These are phyloP conservation scores for Petrolisthes manimaculis DNA, from an alignment of 2,888 invertebrate species.

Conservation along the genomic window DNA sequence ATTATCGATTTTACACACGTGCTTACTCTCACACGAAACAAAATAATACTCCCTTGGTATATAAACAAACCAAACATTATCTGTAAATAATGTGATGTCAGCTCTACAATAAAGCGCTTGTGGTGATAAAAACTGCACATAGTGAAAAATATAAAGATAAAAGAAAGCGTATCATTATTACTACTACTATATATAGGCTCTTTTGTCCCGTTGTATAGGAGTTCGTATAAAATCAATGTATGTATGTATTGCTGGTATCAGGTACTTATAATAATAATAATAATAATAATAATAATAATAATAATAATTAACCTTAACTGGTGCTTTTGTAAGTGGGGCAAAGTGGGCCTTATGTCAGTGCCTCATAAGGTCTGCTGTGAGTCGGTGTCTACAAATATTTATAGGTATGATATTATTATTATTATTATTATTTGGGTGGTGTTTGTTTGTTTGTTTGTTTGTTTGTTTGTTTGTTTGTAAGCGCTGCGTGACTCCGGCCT, in stretches of 20 bases:
- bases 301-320: not conserved
- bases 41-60: too few relatives aligned
- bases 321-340: constrained; percentile 10
- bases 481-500: constrained; percentile 29
- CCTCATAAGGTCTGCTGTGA: constrained; percentile 5
- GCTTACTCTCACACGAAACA: too few relatives aligned
- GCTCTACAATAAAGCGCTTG: not conserved
- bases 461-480: not conserved
- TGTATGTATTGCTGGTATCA: not conserved
- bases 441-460: not conserved
- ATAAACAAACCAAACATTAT: too few relatives aligned
- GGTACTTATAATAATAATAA: not conserved
- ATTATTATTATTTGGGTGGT: too few relatives aligned
- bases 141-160: not conserved
- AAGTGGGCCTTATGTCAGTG: not conserved
- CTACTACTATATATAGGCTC: too few relatives aligned
- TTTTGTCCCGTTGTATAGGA: too few relatives aligned
- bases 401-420: not conserved
- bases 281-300: not conserved
- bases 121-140: not conserved
- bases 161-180: too few relatives aligned
- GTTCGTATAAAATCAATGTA: not conserved
- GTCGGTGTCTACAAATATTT: not conserved
- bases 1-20: too few relatives aligned
- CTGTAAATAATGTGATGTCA: not conserved